These are phyloP conservation scores for Geopemphigus sp. DNA, from an alignment of 1,140 invertebrate species.

Conservation along the genomic window DNA sequence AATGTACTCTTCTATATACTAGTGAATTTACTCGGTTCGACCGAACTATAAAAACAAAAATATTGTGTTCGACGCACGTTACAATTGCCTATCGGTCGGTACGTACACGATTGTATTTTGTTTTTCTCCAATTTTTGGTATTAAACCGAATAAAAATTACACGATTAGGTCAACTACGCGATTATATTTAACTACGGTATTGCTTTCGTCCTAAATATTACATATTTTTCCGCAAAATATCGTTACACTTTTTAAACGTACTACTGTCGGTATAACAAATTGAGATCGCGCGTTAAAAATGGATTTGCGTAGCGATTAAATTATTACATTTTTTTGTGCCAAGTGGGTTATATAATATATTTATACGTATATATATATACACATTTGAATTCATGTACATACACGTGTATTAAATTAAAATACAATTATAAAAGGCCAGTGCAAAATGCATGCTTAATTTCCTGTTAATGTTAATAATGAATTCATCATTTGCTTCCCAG, in stretches of 20 bases:
- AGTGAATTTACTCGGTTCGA: slow-evolving; percentile 19
- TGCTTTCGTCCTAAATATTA: slow-evolving; percentile 35
- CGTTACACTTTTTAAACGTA: slow-evolving; percentile 25
- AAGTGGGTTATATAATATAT: slow-evolving; percentile 12
- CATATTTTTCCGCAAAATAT: slow-evolving; percentile 24
- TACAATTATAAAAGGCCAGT: slow-evolving; percentile 48
- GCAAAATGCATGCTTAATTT: slow-evolving; percentile 49
- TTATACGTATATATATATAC: background rate
- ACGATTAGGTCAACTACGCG: slow-evolving; percentile 38
- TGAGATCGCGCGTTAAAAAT: slow-evolving; percentile 47
- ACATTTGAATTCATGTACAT: background rate
- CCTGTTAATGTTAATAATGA: slow-evolving; percentile 43
- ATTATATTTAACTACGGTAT: slow-evolving; percentile 32
- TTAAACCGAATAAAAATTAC: slow-evolving; percentile 18
- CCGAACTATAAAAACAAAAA: slow-evolving; percentile 44
- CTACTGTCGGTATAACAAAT: slow-evolving; percentile 34
- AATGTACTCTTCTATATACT: slow-evolving; percentile 16
- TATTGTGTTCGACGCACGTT: slow-evolving; percentile 9
- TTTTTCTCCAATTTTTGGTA: background rate
- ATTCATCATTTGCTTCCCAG: slow-evolving; percentile 45
- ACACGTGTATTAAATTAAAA: background rate
- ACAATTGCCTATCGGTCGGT: slow-evolving; percentile 13
- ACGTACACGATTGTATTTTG: slow-evolving; percentile 32
- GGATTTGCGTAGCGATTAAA: slow-evolving; percentile 41
- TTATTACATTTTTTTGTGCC: slow-evolving; percentile 21